Evolutionary conservation across 2,888 invertebrate genomes (phyloP).

Genomic region (Dasysyrphus tricinctus): DNA sequence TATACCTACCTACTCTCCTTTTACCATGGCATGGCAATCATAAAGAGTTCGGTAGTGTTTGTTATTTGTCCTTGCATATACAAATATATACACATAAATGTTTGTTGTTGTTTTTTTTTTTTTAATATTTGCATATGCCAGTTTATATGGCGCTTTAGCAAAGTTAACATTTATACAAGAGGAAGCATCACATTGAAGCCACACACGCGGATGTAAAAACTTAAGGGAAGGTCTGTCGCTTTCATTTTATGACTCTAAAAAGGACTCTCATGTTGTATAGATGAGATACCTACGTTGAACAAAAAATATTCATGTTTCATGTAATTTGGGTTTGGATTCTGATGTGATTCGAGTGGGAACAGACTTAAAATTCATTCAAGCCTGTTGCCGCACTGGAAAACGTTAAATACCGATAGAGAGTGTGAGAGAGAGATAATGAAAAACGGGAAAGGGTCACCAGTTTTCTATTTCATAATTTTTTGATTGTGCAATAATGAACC

Average conservation of each 20-base stretch:
- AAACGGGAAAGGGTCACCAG: slow-evolving; percentile 1
- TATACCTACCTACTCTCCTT: neutral
- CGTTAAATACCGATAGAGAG: neutral
- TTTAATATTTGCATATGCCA: slow-evolving; percentile 69
- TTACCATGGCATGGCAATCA: slow-evolving; percentile 25
- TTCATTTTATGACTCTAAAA: slow-evolving; percentile 3
- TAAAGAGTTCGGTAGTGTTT: slow-evolving; percentile 33
- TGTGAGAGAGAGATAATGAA: neutral
- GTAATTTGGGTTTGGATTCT: slow-evolving; percentile 32
- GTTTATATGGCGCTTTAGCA: slow-evolving; percentile 46
- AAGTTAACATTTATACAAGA: slow-evolving; percentile 52
- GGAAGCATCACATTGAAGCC: slow-evolving; percentile 52
- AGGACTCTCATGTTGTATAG: neutral
- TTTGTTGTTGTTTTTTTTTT: slow-evolving; percentile 8
- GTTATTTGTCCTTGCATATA: slow-evolving; percentile 55
- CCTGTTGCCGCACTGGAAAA: slow-evolving; percentile 60
- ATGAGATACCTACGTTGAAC: neutral
- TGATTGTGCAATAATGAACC: slow-evolving; percentile 72
- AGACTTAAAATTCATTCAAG: slow-evolving; percentile 46
- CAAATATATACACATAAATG: slow-evolving; percentile 17
- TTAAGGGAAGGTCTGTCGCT: slow-evolving; percentile 45
- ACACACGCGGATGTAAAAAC: slow-evolving; percentile 32
- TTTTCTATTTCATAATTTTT: slow-evolving; percentile 59
- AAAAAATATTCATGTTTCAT: slow-evolving; percentile 18
- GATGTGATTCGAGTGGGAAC: slow-evolving; percentile 1